Conservation (phyloP, 2,888 invertebrate genomes). For the Ochropacha duplaris region DNA sequence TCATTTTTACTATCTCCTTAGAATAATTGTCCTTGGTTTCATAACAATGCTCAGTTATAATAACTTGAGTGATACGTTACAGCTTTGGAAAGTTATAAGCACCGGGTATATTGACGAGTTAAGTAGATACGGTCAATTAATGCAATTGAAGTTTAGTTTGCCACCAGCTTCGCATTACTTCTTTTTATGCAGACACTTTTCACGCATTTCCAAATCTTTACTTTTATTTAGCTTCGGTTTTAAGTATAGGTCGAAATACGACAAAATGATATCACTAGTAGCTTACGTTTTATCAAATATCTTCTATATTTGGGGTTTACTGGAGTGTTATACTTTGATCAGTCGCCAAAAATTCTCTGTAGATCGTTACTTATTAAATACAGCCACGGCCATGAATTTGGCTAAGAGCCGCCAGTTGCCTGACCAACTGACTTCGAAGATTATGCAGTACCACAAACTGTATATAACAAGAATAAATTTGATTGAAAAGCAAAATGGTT, state of each 20-base stretch:
- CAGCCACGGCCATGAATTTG: conserved; percentile 19
- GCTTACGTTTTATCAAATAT: conserved; percentile 28
- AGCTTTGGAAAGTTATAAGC: conserved; percentile 19
- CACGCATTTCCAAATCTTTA: conserved; percentile 35
- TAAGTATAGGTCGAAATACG: conserved; percentile 14
- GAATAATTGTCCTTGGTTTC: conserved; percentile 30
- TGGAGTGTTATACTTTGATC: conserved; percentile 34
- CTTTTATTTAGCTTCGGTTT: conserved; percentile 35
- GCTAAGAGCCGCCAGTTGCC: conserved; percentile 27
- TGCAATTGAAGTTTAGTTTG: conserved; percentile 14
- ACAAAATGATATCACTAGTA: conserved; percentile 28
- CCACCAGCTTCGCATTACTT: neutral
- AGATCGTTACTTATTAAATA: conserved; percentile 15
- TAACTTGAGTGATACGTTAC: conserved; percentile 24
- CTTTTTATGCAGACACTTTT: conserved; percentile 23
- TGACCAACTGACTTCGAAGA: conserved; percentile 27
- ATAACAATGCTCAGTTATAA: conserved; percentile 31
- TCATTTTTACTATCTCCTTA: conserved; percentile 26
- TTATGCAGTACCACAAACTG: conserved; percentile 27
- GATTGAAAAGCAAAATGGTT: conserved; percentile 25
- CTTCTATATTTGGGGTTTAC: conserved; percentile 39
- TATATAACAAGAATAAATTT: conserved; percentile 20
- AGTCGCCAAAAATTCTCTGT: conserved; percentile 21
- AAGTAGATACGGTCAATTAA: conserved; percentile 10
- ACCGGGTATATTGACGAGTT: conserved; percentile 7